Percentiles rank a stretch among this genome's conserved stretches.
Evolutionary conservation across 2,113 vertebrate species (phyloP).

Genomic region (Argyrosomus japonicus): DNA sequence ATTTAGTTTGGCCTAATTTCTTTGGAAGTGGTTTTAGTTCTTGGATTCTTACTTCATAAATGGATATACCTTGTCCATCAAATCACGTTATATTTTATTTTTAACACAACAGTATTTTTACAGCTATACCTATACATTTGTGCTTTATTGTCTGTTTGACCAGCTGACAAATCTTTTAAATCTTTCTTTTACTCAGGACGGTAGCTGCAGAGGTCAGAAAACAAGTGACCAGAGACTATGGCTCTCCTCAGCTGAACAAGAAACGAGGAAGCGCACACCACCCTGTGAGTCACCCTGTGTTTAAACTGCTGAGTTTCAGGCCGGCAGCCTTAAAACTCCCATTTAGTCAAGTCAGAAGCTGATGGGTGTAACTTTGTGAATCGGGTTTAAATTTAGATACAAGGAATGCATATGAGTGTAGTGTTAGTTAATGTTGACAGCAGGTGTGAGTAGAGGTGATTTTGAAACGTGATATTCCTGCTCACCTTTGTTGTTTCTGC

Average conservation of each 20-base stretch:
- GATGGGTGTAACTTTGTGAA: conserved; percentile 35
- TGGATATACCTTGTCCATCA: not conserved
- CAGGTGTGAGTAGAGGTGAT: not conserved
- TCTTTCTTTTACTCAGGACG: conserved; percentile 79
- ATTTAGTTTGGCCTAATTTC: not conserved
- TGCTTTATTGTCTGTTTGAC: not conserved
- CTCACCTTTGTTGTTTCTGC: conserved; percentile 15
- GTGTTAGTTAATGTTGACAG: conserved; percentile 5
- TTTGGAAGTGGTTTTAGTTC: not conserved
- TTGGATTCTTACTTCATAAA: too few relatives aligned
- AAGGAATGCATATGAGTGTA: not conserved
- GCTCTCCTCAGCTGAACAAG: conserved; percentile 90
- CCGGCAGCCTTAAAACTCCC: conserved; percentile 18
- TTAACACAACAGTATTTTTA: not conserved
- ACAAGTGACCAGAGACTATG: conserved; percentile 91
- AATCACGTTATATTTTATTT: not conserved
- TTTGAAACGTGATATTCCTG: conserved; percentile 37
- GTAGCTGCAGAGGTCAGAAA: conserved; percentile 93
- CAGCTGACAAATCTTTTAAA: not conserved
- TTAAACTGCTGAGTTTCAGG: conserved; percentile 34
- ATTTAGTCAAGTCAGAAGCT: not conserved
- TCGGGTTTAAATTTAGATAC: not conserved
- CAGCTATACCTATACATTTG: not conserved
- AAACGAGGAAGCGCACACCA: conserved; percentile 86
- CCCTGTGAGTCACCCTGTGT: conserved; percentile 83